Evolutionary conservation across 2,797 vertebrate species (phyloP).

Genomic region (Netta rufina): DNA sequence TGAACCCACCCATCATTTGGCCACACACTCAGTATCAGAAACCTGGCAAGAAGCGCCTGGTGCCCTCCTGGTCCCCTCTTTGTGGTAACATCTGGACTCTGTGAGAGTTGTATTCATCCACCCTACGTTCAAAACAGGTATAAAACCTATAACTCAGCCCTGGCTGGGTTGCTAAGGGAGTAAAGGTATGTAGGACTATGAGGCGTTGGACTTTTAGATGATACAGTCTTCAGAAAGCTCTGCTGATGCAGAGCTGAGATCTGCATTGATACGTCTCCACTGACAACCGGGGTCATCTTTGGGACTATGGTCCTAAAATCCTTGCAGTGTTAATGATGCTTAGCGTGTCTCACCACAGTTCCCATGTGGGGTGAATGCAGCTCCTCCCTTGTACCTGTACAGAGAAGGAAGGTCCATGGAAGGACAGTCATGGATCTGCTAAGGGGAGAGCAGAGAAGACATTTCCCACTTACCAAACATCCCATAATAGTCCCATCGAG

Average conservation of each 20-base stretch:
- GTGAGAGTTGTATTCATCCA: background rate
- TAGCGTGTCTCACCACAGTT: background rate
- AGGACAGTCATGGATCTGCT: background rate
- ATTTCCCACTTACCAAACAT: background rate
- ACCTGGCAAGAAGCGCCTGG: background rate
- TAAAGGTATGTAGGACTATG: background rate
- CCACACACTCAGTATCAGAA: background rate
- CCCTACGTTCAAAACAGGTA: background rate
- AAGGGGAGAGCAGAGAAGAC: background rate
- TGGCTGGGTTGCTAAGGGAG: background rate
- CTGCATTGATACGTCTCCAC: background rate
- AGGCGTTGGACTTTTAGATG: background rate
- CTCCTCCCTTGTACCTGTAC: background rate
- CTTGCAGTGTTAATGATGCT: background rate
- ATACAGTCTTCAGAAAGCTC: background rate
- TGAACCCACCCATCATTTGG: background rate
- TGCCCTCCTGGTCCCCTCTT: background rate
- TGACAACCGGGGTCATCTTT: rapidly evolving
- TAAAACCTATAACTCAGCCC: background rate
- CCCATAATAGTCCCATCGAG: background rate
- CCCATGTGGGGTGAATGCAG: background rate
- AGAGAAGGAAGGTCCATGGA: background rate
- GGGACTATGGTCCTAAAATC: background rate
- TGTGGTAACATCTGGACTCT: background rate
- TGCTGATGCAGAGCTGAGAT: background rate